phyloP scores from a whole-genome alignment of 1,140 invertebrate species.

The Hormaphis cornu region DNA sequence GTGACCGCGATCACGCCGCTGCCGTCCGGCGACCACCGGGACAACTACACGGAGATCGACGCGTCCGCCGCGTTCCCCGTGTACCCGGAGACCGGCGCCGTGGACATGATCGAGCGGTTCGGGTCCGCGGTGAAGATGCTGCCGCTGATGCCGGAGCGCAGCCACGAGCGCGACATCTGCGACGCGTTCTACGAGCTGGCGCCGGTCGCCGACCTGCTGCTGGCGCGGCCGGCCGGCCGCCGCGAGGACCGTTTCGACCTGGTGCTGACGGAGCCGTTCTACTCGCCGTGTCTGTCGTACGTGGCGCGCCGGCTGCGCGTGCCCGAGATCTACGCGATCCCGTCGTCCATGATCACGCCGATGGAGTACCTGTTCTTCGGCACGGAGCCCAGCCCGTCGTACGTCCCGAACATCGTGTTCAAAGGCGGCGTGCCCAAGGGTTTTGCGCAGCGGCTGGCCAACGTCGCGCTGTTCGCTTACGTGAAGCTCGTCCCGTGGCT shows the following conservation, averaged over 20 bases:
- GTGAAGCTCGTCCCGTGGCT: background rate
- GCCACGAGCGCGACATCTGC: constrained; percentile 5
- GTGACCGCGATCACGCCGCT: constrained; percentile 37
- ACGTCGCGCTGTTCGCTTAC: background rate
- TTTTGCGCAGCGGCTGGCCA: constrained; percentile 1
- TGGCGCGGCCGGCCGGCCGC: no score
- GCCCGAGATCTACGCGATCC: constrained; percentile 42
- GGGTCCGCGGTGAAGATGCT: background rate
- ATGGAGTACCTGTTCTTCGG: background rate
- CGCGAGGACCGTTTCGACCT: constrained; percentile 33
- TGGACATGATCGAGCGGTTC: background rate
- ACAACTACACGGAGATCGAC: background rate
- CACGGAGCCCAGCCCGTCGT: background rate
- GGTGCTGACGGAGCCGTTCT: constrained; percentile 35
- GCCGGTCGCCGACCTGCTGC: background rate
- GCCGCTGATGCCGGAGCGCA: background rate
- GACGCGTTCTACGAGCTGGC: background rate
- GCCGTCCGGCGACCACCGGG: background rate
- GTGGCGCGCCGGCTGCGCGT: constrained; percentile 42
- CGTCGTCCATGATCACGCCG: constrained; percentile 36
- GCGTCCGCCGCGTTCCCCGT: background rate
- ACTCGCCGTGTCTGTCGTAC: constrained; percentile 34
- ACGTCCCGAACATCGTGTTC: constrained; percentile 33
- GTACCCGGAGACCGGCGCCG: background rate
- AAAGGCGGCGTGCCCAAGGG: constrained; percentile 27